Percentiles rank a stretch among this genome's conserved stretches.
These are phyloP conservation scores for Caenorhabditis sinica DNA, from an alignment of 2,888 invertebrate species.

Conservation along the genomic window DNA sequence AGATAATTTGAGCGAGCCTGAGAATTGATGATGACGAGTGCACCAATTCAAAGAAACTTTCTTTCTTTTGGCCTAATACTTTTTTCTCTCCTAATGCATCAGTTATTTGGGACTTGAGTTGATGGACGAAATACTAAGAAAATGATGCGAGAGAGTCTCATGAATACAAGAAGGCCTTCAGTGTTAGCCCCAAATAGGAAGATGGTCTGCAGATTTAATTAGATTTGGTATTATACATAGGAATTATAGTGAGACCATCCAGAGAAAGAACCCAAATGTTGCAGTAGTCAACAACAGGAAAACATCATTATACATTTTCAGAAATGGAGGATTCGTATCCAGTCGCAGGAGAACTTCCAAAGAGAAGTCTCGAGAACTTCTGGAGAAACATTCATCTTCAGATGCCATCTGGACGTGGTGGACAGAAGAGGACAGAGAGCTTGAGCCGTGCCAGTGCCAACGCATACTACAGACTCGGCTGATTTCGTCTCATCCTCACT, in stretches of 20 bases:
- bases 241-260: conserved; percentile 22
- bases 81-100: conserved; percentile 48
- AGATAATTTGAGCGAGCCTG: conserved; percentile 28
- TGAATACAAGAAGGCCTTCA: conserved; percentile 35
- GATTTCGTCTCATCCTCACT: conserved; percentile 1
- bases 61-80: conserved; percentile 10
- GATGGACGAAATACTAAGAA: conserved; percentile 22
- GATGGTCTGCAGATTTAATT: conserved; percentile 52
- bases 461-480: conserved; percentile 77
- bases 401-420: conserved; percentile 58
- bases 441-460: conserved; percentile 75
- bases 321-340: conserved; percentile 54
- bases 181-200: neutral
- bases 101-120: conserved; percentile 44
- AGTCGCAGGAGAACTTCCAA: conserved; percentile 60
- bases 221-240: conserved; percentile 4
- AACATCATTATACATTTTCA: conserved; percentile 32
- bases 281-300: neutral
- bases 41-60: conserved; percentile 51
- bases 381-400: conserved; percentile 76
- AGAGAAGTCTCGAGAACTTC: conserved; percentile 75
- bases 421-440: conserved; percentile 72
- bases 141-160: conserved; percentile 31
- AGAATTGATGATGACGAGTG: conserved; percentile 34
- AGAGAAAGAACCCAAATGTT: neutral